Evolutionary conservation across 2,797 vertebrate species (phyloP).

Genomic region (Tenualosa thibaudeaui): DNA sequence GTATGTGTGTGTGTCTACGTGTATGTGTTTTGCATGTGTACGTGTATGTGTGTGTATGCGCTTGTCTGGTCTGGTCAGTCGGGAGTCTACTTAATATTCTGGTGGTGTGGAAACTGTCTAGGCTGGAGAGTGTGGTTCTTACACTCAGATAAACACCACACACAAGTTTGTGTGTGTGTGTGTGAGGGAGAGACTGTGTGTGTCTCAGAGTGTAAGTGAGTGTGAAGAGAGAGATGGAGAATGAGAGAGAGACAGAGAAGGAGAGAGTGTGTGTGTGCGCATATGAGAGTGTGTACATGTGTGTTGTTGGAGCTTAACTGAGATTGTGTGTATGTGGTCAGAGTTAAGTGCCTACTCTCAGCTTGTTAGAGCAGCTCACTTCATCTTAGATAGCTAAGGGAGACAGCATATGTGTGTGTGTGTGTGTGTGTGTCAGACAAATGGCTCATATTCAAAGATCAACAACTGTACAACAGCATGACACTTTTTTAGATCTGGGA

Average conservation of each 20-base stretch:
- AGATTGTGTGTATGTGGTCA: not conserved
- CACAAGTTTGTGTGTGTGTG: not conserved
- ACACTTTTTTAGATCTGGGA: too few species aligned
- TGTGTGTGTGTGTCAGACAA: not conserved
- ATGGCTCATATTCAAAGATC: too few species aligned
- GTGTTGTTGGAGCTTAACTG: not conserved
- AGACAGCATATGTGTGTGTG: not conserved
- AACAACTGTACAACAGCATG: too few species aligned
- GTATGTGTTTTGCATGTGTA: not conserved
- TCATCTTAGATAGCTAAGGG: not conserved
- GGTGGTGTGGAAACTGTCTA: not conserved
- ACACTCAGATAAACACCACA: not conserved
- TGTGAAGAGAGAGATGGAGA: not conserved
- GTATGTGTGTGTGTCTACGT: not conserved
- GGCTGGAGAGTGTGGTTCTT: not conserved
- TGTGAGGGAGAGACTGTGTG: too few species aligned
- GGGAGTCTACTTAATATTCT: not conserved
- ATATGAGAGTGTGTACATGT: not conserved
- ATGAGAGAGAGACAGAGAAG: not conserved
- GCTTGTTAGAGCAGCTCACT: not conserved
- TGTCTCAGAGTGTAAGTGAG: not conserved
- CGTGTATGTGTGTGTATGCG: not conserved
- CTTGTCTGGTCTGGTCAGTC: not conserved
- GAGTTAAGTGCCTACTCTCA: not conserved
- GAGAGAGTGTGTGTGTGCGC: not conserved